phyloP scores from a whole-genome alignment of 64 coral and sea anemone species.

The Platygyra sinensis region DNA sequence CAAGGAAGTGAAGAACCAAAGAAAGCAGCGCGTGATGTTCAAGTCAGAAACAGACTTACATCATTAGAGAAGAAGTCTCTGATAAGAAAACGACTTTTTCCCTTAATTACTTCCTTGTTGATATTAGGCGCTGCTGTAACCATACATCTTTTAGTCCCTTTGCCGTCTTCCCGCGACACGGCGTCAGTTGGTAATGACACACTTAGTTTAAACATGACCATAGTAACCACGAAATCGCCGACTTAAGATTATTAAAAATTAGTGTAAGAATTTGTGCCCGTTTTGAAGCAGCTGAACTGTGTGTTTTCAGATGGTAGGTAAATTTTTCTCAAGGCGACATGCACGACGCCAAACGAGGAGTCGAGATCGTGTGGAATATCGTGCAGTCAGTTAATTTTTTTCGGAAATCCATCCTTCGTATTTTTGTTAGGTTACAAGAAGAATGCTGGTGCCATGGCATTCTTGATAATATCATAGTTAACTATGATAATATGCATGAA shows the following conservation, averaged over 20 bases:
- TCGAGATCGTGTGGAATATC: no score
- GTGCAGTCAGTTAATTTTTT: no score
- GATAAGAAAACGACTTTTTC: constrained; percentile 10
- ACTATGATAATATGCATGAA: no score
- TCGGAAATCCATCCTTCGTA: no score
- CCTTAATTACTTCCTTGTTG: constrained; percentile 25
- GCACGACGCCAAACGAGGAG: no score
- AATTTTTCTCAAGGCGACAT: no score
- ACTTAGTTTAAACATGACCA: not conserved
- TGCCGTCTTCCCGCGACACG: not conserved
- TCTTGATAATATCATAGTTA: no score
- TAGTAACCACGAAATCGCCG: not conserved
- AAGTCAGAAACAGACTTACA: not conserved
- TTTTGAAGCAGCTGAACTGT: not conserved
- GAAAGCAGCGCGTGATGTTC: not conserved
- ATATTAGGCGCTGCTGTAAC: constrained; percentile 23
- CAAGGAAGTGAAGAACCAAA: not conserved
- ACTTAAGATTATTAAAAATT: no score
- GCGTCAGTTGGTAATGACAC: not conserved
- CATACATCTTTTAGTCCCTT: constrained; percentile 42
- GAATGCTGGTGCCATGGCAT: no score
- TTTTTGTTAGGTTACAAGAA: no score
- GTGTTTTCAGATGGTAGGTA: no score
- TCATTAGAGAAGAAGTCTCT: constrained; percentile 14
- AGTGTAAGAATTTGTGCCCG: not conserved